Base-by-base conservation (phyloP, 2,888 invertebrate species). In the Timema cristinae region DNA sequence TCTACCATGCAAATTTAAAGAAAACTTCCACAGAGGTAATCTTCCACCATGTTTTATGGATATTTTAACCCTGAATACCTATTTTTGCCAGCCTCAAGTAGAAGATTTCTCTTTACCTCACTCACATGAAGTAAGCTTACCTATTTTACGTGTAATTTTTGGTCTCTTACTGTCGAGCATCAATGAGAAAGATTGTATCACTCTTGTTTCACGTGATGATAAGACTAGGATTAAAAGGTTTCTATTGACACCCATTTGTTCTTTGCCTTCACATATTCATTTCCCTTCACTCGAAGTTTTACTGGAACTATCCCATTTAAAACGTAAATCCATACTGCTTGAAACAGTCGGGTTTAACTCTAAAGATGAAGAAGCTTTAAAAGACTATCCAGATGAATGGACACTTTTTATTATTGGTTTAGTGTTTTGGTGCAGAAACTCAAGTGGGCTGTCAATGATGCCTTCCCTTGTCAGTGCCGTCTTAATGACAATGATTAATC, bases 21-120 rank as follows among this genome's bases (percentile, higher is more conserved):
- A 87, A 52, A 86, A 87, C 73, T 88, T 90, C 72, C 84, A 87
- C 61, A 81, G 81, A 5, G 90, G 88, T 49, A 78, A 83, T 61
- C 86, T 91, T 75, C 89, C 93, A 0, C 83, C 89, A 9, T 85
- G 86, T 73, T 88, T 91, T 77, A 86, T 93, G 49, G 91, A 93
- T 79, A 84, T 93, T 15, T 82, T 88, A 71, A 86, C 86, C n/a
- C 85, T 88, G 56, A 85, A 87, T 73, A 83, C 88, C 66, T 88
- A 89, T 78, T 86, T 91, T 74, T 89, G 88, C 76, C 85, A 85
- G 68, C 89, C 90, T 0, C 92, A 91, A 83, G 87, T 92, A 7
- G 93, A 94, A 81, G 88, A 91, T 80, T 88, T 86, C 77, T 80
- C 81, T 6, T 85, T 85, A 66, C 83, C 85, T 6, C 87, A 90